Evolutionary conservation across 2,113 vertebrate species (phyloP), one percentile per base, ranked within the genome.

Genomic region (Podarcis cretensis): DNA sequence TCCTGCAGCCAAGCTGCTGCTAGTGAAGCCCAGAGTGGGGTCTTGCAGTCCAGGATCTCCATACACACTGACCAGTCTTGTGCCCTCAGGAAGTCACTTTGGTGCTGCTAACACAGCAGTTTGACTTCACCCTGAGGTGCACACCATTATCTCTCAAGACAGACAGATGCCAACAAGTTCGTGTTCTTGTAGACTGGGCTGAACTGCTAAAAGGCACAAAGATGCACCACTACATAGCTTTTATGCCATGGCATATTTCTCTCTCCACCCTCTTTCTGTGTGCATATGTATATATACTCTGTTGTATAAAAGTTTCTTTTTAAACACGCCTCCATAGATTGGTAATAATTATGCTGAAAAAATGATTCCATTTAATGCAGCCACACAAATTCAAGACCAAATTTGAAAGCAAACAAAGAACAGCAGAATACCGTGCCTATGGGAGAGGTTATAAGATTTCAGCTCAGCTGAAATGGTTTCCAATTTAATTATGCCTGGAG

Each of bases 401-500:
- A 87, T 90, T 86, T 83, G 84, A 92, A 94, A 92, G 35, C 59
- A 94, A 95, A 76, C 10, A 90, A 84, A 90, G 90, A 93, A 89
- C 1, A 8, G 71, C 65, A 90, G 91, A 93, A 91, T 57, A 74
- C 37, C 89, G 1, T 92, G 73, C 88, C 59, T 92, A 83, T 87
- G 63, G 71, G 81, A 92, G 73, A 92, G 25, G 59, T 43, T 5
- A 32, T 89, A 92, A 89, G 14, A 63, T 63, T 63, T 18, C 68
- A 94, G 81, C 30, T 90, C 92, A 90, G 66, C 16, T 81, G 89
- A 94, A 95, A 94, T 92, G 77, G 92, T 93, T 95, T 96, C 91
- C 85, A 88, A 91, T 81, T 89, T 84, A 89, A 89, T 94, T 94
- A 89, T 71, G 84, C 74, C 89, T 48, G 43, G 48, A 93, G 91